Evolutionary conservation across 2,888 invertebrate genomes (phyloP).

Genomic region (Antheraea assamensis): DNA sequence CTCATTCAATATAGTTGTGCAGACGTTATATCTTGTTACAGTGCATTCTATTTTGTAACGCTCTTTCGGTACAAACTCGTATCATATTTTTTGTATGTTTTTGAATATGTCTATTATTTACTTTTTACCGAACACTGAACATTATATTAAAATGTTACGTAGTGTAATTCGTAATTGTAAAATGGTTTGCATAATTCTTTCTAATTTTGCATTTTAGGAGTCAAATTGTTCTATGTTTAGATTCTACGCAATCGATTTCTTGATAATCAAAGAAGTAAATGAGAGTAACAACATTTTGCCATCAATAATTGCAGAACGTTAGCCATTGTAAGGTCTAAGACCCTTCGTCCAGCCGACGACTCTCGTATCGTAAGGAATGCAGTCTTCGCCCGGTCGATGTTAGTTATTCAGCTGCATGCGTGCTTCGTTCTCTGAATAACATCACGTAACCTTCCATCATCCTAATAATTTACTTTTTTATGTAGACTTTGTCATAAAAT

Average conservation of each 20-base stretch:
- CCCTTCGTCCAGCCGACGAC: slow-evolving; percentile 57
- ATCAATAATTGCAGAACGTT: not conserved
- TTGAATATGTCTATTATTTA: not conserved
- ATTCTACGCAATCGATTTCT: not conserved
- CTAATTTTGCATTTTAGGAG: not conserved
- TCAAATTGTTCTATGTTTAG: not conserved
- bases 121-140: not conserved
- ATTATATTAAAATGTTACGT: not conserved
- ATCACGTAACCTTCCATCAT: slow-evolving; percentile 7
- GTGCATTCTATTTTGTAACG: not conserved
- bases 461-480: not conserved
- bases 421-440: slow-evolving; percentile 20
- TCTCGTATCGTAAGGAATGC: slow-evolving; percentile 62
- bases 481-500: not conserved
- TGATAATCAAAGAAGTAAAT: not conserved
- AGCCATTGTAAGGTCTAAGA: slow-evolving; percentile 55
- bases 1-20: not conserved
- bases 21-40: not conserved
- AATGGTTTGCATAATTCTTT: not conserved
- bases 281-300: not conserved
- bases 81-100: not conserved
- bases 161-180: not conserved
- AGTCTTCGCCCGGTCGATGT: slow-evolving; percentile 55
- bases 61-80: not conserved
- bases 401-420: slow-evolving; percentile 54